Percentiles rank a stretch among this genome's conserved stretches.
Conservation (phyloP, 2,113 vertebrate species). For the Leptobrachium ailaonicum region DNA sequence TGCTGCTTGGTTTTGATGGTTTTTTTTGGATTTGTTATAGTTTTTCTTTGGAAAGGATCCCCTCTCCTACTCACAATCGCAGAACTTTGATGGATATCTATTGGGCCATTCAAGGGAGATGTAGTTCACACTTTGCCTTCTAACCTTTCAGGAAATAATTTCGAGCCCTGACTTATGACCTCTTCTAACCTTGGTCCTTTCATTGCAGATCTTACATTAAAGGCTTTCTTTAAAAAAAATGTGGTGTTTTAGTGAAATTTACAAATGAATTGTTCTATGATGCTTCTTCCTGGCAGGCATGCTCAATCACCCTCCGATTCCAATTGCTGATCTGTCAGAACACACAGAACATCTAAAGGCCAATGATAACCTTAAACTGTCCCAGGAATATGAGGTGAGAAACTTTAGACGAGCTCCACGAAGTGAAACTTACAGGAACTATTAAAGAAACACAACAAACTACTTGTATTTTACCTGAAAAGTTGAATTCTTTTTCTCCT, state of each 20-base stretch:
- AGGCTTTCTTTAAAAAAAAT: slow-evolving; percentile 55
- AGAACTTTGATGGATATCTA: slow-evolving; percentile 48
- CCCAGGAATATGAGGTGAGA: slow-evolving; percentile 96
- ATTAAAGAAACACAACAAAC: too few relatives aligned
- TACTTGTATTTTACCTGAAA: too few relatives aligned
- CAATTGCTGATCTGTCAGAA: slow-evolving; percentile 89
- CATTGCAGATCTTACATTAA: slow-evolving; percentile 67
- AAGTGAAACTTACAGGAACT: too few relatives aligned
- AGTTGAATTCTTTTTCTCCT: too few relatives aligned
- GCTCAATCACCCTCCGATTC: slow-evolving; percentile 96
- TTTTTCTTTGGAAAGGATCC: neutral
- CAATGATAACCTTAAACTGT: slow-evolving; percentile 97
- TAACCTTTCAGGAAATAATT: slow-evolving; percentile 63
- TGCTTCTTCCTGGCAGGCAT: slow-evolving; percentile 76
- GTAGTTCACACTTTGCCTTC: slow-evolving; percentile 54
- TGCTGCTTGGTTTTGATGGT: neutral
- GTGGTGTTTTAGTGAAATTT: slow-evolving; percentile 52
- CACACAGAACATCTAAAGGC: slow-evolving; percentile 95
- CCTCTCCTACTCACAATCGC: neutral
- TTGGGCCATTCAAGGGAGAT: slow-evolving; percentile 55
- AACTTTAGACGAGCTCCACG: too few relatives aligned
- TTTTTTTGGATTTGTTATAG: slow-evolving; percentile 2
- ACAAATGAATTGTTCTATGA: slow-evolving; percentile 1
- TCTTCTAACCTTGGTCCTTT: slow-evolving; percentile 68
- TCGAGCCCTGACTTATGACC: slow-evolving; percentile 63